Base-by-base conservation (phyloP, 2,113 vertebrate genomes). In the Halichoeres trimaculatus region DNA sequence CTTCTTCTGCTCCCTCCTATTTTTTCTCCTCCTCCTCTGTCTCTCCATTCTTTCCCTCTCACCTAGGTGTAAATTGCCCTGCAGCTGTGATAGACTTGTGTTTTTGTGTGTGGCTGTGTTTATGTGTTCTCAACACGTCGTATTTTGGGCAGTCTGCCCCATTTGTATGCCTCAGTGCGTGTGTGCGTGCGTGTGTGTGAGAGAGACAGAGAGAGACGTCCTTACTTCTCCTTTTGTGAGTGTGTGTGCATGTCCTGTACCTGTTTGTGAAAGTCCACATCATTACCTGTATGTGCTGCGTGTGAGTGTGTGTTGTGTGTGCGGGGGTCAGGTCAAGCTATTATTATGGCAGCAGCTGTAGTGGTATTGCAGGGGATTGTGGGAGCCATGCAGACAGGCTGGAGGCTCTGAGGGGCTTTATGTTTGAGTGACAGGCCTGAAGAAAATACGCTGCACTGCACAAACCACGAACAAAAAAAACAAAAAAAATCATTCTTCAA, bases 281-380 rank as follows among this genome's bases (percentile, higher is more conserved):
- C 81, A 76, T 80, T 87, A 74, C 68, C 16, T 65, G 10, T 51
- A 20, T 51, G 30, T 53, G 50, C 54, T 43, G 23, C 45, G 30
- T 53, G 50, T 61, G 59, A 53, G 70, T 59, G 51, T 61, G 51
- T 56, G 51, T 47, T 30, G 38, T 52, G 75, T 5, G 61, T 34
- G 54, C 23, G 58, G 54, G 51, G 74, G 81, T 87, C 87, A 86
- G 89, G 90, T 91, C 91, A 90, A 84, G 76, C 85, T 89, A 85
- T 92, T 91, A 90, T 89, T 78, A 85, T 74, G 75, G 81, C 73
- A 86, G 85, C 89, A 72, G 79, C 79, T 83, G 82, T 83, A 74
- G 83, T 53, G 83, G 78, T 85, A 70, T 82, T 84, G 77, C 87
- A 78, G 70, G 63, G 85, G 87, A 86, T 90, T 91, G 87, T 90